Conservation (phyloP, 2,113 vertebrate genomes). For the Leptobrachium ailaonicum region DNA sequence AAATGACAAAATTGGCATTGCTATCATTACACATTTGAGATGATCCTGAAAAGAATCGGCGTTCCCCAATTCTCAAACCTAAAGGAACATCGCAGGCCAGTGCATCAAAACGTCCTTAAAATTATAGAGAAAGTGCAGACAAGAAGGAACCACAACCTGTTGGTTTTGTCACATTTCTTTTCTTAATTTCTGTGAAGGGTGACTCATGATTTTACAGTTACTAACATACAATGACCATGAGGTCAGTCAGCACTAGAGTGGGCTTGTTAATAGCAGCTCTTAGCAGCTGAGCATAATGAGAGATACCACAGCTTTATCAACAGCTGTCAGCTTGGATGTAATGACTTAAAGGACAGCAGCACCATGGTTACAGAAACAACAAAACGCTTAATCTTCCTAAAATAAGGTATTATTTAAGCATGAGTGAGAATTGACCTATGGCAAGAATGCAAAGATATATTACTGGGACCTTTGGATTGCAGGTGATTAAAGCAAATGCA, state of each 20-base stretch:
- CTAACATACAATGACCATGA: constrained; percentile 29
- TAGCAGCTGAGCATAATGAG: constrained; percentile 80
- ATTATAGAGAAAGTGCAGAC: neutral
- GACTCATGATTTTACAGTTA: constrained; percentile 3
- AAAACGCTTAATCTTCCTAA: constrained; percentile 74
- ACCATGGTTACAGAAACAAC: constrained; percentile 76
- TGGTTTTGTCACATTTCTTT: neutral
- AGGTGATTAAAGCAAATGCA: constrained; percentile 2
- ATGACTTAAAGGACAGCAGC: constrained; percentile 65
- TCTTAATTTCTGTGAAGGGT: constrained; percentile 8
- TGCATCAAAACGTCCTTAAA: neutral
- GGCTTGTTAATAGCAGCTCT: constrained; percentile 65
- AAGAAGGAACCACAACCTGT: too few relatives aligned
- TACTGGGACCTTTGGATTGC: constrained; percentile 14
- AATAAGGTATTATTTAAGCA: constrained; percentile 57
- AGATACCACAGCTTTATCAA: constrained; percentile 74
- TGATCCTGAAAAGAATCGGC: too few relatives aligned
- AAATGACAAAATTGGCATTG: too few relatives aligned
- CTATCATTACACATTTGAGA: too few relatives aligned
- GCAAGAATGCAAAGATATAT: constrained; percentile 47
- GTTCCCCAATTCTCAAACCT: too few relatives aligned
- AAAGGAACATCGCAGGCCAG: too few relatives aligned
- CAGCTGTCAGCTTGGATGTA: constrained; percentile 78
- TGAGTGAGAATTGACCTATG: constrained; percentile 47
- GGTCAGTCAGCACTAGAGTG: constrained; percentile 35